These are phyloP conservation scores for Sylvicapra grimmia DNA, from an alignment of 2,113 vertebrate genomes.

Conservation along the genomic window DNA sequence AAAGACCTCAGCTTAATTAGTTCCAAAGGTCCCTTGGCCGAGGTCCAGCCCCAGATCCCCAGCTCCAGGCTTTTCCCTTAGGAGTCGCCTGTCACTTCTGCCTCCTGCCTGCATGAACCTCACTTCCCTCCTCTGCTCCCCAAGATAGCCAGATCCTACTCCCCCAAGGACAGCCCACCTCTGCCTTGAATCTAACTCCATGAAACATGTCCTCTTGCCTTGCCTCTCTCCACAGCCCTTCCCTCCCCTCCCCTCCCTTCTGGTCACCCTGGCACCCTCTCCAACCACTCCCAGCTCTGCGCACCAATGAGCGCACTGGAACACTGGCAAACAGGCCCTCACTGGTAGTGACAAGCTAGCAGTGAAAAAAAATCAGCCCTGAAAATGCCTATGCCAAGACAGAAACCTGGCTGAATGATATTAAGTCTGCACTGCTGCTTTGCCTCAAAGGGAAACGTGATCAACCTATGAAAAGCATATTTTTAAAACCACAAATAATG, in stretches of 20 bases:
- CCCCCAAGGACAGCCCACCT: neutral
- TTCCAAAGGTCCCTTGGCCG: neutral
- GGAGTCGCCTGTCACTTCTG: neutral
- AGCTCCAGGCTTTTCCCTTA: neutral
- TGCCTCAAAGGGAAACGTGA: constrained; percentile 14
- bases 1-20: neutral
- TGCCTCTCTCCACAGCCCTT: neutral
- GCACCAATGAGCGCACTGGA: neutral
- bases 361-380: neutral
- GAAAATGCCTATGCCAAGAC: neutral
- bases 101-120: neutral
- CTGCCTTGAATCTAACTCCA: neutral
- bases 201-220: neutral
- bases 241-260: neutral
- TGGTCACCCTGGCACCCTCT: neutral
- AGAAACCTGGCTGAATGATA: neutral
- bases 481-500: constrained; percentile 9
- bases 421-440: neutral
- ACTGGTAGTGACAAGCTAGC: neutral
- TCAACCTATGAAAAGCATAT: neutral
- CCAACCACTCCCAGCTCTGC: neutral
- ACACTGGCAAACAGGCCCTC: neutral
- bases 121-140: neutral
- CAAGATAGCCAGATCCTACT: neutral
- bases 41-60: neutral